Conservation (phyloP, 2,113 vertebrate genomes). For the Microcebus tavaratra region DNA sequence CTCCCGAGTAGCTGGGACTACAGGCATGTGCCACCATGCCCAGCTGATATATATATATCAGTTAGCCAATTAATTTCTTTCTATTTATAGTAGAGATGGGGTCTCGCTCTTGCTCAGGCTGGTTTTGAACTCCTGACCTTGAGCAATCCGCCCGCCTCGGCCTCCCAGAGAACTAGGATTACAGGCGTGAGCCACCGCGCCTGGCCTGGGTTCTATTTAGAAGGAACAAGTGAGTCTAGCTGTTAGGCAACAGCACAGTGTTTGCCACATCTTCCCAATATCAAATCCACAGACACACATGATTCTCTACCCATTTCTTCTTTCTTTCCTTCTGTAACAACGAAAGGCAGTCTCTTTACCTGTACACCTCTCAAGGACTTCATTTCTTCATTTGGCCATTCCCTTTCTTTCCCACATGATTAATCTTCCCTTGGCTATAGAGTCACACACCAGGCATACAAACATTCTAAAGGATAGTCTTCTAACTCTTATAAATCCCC, state of each 20-base stretch:
- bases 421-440: background rate
- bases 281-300: background rate
- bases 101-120: too few species aligned
- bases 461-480: background rate
- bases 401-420: background rate
- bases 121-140: too few species aligned
- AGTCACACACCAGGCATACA: background rate
- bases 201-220: background rate
- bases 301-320: background rate
- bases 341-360: background rate
- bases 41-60: too few species aligned
- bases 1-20: too few species aligned
- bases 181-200: too few species aligned
- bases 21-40: too few species aligned
- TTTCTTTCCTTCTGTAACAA: slow-evolving; percentile 12
- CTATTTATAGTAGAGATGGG: too few species aligned
- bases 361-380: background rate
- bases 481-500: background rate
- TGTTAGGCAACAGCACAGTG: background rate
- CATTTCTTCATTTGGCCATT: background rate
- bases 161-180: too few species aligned
- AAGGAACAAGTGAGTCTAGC: background rate
- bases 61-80: too few species aligned
- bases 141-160: too few species aligned
- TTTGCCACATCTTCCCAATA: background rate